Percentiles rank a stretch among this genome's conserved stretches.
phyloP scores from a whole-genome alignment of 2,797 vertebrate species.

The Notolabrus celidotus region DNA sequence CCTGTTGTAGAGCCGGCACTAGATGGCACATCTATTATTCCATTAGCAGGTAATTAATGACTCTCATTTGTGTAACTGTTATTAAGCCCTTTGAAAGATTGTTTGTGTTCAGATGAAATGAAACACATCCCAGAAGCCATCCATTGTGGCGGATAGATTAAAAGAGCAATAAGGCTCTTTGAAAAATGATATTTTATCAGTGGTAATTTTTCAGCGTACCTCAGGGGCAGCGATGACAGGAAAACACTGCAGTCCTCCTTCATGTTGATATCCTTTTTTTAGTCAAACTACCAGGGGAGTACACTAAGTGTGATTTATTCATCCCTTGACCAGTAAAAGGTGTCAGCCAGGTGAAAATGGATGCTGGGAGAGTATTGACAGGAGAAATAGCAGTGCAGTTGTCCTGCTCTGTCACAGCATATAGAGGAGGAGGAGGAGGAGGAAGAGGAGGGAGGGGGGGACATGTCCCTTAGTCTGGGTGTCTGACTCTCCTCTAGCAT shows the following conservation, averaged over 20 bases:
- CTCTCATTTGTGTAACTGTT: conserved; percentile 93
- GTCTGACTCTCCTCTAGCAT: conserved; percentile 32
- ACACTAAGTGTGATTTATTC: conserved; percentile 97
- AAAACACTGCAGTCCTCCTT: conserved; percentile 95
- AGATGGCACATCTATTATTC: conserved; percentile 92
- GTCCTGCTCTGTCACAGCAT: conserved; percentile 81
- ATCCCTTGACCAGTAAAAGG: conserved; percentile 91
- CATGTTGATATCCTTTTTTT: conserved; percentile 93
- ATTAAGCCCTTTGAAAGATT: conserved; percentile 91
- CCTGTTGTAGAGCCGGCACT: conserved; percentile 77
- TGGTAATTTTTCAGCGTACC: conserved; percentile 95
- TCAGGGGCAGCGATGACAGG: conserved; percentile 92
- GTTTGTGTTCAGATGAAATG: conserved; percentile 91
- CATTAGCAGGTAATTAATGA: conserved; percentile 94
- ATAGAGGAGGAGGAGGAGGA: conserved; percentile 45
- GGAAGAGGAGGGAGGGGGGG: neutral
- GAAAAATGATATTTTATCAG: conserved; percentile 99
- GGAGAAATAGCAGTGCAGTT: conserved; percentile 84
- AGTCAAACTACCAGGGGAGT: conserved; percentile 91
- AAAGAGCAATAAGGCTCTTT: conserved; percentile 93
- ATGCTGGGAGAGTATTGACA: conserved; percentile 87
- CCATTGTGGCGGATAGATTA: conserved; percentile 94
- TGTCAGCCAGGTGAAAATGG: conserved; percentile 93
- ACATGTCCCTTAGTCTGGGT: conserved; percentile 57
- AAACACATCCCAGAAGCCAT: conserved; percentile 92